Base-by-base conservation (phyloP, 1,140 invertebrate genomes). In the Ceratina japonica region DNA sequence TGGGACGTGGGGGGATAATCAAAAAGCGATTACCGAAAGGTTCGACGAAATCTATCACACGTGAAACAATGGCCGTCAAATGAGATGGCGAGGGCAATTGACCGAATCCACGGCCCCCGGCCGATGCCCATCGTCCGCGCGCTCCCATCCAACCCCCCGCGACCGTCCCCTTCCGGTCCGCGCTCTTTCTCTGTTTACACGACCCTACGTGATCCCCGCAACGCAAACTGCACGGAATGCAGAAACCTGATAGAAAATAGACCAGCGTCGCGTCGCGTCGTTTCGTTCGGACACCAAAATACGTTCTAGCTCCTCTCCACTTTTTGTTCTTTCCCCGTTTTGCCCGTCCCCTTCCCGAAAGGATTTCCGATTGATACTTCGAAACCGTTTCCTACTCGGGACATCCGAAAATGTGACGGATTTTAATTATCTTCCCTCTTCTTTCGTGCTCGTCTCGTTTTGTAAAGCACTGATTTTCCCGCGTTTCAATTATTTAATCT, bases 161-260 rank as follows among this genome's bases (percentile, higher is more conserved):
- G 13, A 7, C 15, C 52, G 18, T n/a, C 49, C n/a, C 54, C 2
- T 12, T 7, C 24, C 49, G 16, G 37, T 8, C 37, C 37, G 37
- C 10, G 37, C 76, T 70, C 77, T 82, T 56, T 75, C 64, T 71
- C 77, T 81, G 61, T 81, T 79, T 81, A 73, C 76, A 24, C 76
- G 12, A 22, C 24, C 52, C 76, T 79, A 79, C 75, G 68, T 81
- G 80, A 81, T 79, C 59, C 61, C 76, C 44, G 24, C 68, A 79
- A 73, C 77, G 63, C 63, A 81, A 81, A 81, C 68, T 81, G 80
- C 76, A 73, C n/a, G 18, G 75, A 79, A 79, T 73, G 75, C 80
- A 79, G 68, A 79, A 81, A 79, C 54, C 37, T 18, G 44, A 22
- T 20, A 56, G 79, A 80, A 76, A 80, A 80, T 64, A 80, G 65